Evolutionary conservation across 2,797 vertebrate species (phyloP).

Genomic region (Ptychobarbus kaznakovi): DNA sequence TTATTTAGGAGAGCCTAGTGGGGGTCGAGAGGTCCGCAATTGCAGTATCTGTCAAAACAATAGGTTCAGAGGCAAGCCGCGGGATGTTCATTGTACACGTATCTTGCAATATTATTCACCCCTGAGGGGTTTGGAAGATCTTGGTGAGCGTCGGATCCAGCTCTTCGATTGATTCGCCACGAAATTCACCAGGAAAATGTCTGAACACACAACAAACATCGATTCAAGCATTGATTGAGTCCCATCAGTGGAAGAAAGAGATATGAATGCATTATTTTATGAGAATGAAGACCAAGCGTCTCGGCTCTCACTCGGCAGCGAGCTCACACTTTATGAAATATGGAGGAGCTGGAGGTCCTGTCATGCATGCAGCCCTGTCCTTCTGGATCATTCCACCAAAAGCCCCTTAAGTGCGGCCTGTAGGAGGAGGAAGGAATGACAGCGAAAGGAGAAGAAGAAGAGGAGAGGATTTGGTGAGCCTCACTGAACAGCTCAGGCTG

Average conservation of each 20-base stretch:
- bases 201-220: background rate
- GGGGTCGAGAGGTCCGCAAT: constrained; percentile 66
- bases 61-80: constrained; percentile 55
- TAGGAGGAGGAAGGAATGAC: constrained; percentile 40
- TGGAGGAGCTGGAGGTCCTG: constrained; percentile 49
- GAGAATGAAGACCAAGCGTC: constrained; percentile 25
- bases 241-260: constrained; percentile 23
- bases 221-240: constrained; percentile 30
- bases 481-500: constrained; percentile 54
- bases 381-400: constrained; percentile 47
- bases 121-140: constrained; percentile 22
- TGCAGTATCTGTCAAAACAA: constrained; percentile 69
- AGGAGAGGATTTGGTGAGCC: constrained; percentile 54
- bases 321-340: constrained; percentile 55
- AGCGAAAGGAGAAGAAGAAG: constrained; percentile 42
- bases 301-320: constrained; percentile 8
- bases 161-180: constrained; percentile 19
- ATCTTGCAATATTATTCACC: constrained; percentile 15
- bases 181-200: constrained; percentile 10
- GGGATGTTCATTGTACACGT: constrained; percentile 45
- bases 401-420: constrained; percentile 48
- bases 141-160: background rate
- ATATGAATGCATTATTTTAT: constrained; percentile 21
- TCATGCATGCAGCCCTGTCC: constrained; percentile 63
- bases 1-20: constrained; percentile 61